phyloP scores from a whole-genome alignment of 2,797 vertebrate species.

The Myripristis jacobus region DNA sequence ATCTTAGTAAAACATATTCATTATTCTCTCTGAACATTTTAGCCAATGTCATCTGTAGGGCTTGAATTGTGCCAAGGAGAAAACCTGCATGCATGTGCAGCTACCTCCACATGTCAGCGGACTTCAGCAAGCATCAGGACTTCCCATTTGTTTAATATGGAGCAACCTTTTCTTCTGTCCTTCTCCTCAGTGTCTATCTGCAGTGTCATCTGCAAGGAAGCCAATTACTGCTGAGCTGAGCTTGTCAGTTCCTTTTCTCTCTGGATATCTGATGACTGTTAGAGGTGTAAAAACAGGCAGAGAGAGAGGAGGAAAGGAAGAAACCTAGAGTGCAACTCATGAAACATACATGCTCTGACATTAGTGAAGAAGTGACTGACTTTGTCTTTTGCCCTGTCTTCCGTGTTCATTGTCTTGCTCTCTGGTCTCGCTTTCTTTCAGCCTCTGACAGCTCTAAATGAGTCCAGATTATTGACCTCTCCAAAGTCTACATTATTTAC shows the following conservation, averaged over 20 bases:
- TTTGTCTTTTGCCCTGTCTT: not conserved
- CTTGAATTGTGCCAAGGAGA: constrained; percentile 25
- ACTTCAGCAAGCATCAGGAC: constrained; percentile 15
- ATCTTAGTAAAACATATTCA: constrained; percentile 47
- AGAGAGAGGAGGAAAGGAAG: constrained; percentile 2
- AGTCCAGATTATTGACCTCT: constrained; percentile 31
- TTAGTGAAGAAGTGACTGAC: not conserved
- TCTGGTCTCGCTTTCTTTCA: not conserved
- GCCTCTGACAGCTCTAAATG: constrained; percentile 5
- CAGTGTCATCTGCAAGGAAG: constrained; percentile 47
- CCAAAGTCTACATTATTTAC: constrained; percentile 43
- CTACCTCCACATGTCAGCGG: not conserved
- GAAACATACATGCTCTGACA: constrained; percentile 47
- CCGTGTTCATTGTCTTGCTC: not conserved
- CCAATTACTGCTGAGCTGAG: constrained; percentile 66
- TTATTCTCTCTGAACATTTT: constrained; percentile 50
- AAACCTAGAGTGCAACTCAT: constrained; percentile 34
- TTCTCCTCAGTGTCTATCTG: constrained; percentile 48
- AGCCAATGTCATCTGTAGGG: constrained; percentile 29
- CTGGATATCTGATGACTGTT: constrained; percentile 54
- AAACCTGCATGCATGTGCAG: constrained; percentile 16
- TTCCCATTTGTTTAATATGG: constrained; percentile 43
- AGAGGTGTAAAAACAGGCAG: constrained; percentile 53
- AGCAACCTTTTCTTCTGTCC: constrained; percentile 34
- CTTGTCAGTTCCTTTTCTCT: constrained; percentile 64